These are phyloP conservation scores for Cyprinodon diabolis DNA, from an alignment of 2,797 vertebrate genomes.

Conservation along the genomic window DNA sequence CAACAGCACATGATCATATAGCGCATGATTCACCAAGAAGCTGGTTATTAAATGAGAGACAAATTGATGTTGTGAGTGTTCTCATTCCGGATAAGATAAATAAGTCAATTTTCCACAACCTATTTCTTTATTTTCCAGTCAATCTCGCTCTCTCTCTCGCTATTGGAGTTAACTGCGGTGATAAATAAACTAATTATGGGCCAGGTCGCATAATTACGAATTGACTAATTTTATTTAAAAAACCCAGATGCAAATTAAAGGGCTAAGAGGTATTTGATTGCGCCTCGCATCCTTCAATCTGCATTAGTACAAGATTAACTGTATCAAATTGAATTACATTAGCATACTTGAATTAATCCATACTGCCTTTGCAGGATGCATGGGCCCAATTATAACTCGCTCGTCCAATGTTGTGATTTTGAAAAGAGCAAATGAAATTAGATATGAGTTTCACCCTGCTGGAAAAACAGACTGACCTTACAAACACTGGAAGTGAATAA, in stretches of 20 bases:
- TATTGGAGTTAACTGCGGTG: conserved; percentile 81
- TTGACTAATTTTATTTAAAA: conserved; percentile 84
- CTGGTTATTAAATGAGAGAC: conserved; percentile 78
- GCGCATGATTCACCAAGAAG: conserved; percentile 74
- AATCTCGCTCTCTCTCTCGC: conserved; percentile 51
- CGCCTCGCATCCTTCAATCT: conserved; percentile 83
- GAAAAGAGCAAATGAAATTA: conserved; percentile 66
- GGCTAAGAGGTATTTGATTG: conserved; percentile 84
- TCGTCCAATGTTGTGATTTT: conserved; percentile 67
- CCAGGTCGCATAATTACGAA: conserved; percentile 86
- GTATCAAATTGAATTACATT: conserved; percentile 86
- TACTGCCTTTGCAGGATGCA: conserved; percentile 72
- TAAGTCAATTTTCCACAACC: conserved; percentile 47
- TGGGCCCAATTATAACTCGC: conserved; percentile 75
- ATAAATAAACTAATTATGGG: conserved; percentile 86
- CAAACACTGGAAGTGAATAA: conserved; percentile 7
- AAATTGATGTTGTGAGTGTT: conserved; percentile 76
- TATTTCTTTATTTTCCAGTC: conserved; percentile 44
- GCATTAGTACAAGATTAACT: conserved; percentile 86
- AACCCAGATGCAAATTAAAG: conserved; percentile 81
- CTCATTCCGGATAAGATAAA: conserved; percentile 75
- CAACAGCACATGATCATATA: conserved; percentile 72
- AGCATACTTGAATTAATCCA: conserved; percentile 86
- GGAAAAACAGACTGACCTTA: conserved; percentile 19
- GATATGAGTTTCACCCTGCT: conserved; percentile 30